Evolutionary conservation across 1,140 invertebrate genomes (phyloP), one percentile per base, ranked within the genome.

Genomic region (Antheraea mylitta): DNA sequence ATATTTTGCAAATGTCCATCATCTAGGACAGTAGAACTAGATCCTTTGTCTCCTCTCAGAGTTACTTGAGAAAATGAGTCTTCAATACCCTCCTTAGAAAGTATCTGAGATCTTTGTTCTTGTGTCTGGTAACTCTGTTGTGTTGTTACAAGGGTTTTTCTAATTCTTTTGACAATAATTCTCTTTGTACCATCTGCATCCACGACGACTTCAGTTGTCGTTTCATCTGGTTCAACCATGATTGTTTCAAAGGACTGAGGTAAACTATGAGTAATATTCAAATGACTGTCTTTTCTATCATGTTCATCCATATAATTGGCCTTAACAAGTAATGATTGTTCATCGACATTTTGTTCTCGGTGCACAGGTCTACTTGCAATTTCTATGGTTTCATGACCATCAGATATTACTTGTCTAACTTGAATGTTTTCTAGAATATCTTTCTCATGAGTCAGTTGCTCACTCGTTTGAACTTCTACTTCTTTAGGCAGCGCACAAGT

Each of bases 221-320:
- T 95, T 80, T 96, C 95, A 85, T 96, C 96, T 0, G 96, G 96
- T 83, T 97, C 96, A 0, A 95, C 93, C 72, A 96, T 93, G 3
- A 96, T 93, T 0, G 96, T 96, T 82, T 96, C 96, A 79, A 96
- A 96, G 0, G 96, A 94, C 75, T 96, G 95, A n/a, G 95, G 95
- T 30, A 94, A 90, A 61, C 92, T 93, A 76, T 95, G 95, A 13
- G 93, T 93, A 30, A 96, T 96, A 80, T 94, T 95, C 11, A 96
- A 80, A 67, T 95, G 93, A 16, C 94, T 93, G 42, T 93, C 93
- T 74, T 93, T 93, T 48, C 79, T 92, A 78, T 70, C 77, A 73
- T 85, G 93, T 84, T 78, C 93, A 81, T 75, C 95, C 80, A 93
- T 93, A 70, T 96, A 96, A 78, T 95, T 94, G 75, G 96, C 96